Evolutionary conservation across 2,113 vertebrate genomes (phyloP).

Genomic region (Vombatus ursinus): DNA sequence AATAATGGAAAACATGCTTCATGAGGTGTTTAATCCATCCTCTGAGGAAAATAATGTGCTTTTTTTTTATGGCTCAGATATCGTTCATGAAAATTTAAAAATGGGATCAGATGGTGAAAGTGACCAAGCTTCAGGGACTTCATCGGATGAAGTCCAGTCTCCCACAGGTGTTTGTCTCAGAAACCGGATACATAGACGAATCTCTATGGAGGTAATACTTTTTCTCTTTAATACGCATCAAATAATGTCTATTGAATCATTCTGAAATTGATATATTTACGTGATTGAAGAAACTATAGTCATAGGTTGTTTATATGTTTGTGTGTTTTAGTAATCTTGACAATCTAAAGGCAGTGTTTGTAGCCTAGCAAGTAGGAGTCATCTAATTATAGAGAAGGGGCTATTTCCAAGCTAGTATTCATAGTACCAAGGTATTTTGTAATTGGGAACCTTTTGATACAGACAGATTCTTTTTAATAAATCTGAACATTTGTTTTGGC

Average conservation of each 20-base stretch:
- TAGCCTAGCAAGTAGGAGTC: neutral
- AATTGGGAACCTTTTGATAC: neutral
- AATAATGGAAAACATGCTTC: conserved; percentile 13
- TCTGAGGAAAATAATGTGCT: conserved; percentile 31
- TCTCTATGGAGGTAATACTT: conserved; percentile 96
- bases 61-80: conserved; percentile 86
- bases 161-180: conserved; percentile 97
- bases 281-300: neutral
- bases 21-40: neutral
- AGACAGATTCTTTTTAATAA: neutral
- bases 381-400: neutral
- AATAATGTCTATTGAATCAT: neutral
- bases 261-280: conserved; percentile 1
- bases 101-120: conserved; percentile 99
- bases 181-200: conserved; percentile 93
- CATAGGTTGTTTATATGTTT: neutral
- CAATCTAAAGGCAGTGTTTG: neutral
- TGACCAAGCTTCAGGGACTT: conserved; percentile 98
- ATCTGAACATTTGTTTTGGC: neutral
- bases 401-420: neutral
- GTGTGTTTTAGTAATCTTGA: neutral
- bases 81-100: conserved; percentile 99
- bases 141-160: conserved; percentile 98
- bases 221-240: neutral
- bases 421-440: neutral